These are phyloP conservation scores for Ceratina japonica DNA, from an alignment of 1,140 invertebrate species.

Conservation along the genomic window DNA sequence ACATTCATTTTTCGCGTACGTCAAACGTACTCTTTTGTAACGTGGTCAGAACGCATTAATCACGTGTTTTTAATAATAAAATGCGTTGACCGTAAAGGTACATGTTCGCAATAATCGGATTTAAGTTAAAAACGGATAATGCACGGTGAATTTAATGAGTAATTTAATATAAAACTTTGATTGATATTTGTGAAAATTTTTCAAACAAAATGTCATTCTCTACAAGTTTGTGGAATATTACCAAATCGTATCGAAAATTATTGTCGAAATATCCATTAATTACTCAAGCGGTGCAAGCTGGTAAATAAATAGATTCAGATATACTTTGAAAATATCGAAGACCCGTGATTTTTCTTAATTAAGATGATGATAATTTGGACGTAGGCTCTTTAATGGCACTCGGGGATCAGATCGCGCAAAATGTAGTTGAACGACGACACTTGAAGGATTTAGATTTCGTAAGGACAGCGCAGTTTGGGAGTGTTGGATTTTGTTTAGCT, in stretches of 20 bases:
- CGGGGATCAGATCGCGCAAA: slow-evolving; percentile 82
- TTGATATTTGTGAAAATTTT: not conserved
- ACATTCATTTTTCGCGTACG: not conserved
- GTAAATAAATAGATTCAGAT: slow-evolving; percentile 58
- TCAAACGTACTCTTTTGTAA: not conserved
- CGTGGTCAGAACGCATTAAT: not conserved
- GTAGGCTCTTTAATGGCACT: slow-evolving; percentile 81
- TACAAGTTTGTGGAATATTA: slow-evolving; percentile 67
- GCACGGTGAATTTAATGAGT: not conserved
- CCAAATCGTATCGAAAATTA: slow-evolving; percentile 66
- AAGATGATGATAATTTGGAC: slow-evolving; percentile 21
- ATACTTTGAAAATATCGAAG: not conserved
- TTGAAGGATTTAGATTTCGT: slow-evolving; percentile 75
- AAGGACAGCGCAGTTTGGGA: slow-evolving; percentile 77
- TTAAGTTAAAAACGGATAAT: too few relatives aligned
- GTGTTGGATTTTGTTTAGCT: slow-evolving; percentile 78
- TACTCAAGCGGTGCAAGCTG: slow-evolving; percentile 74
- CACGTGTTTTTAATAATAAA: not conserved
- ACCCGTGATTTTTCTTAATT: slow-evolving; percentile 11
- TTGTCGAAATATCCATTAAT: slow-evolving; percentile 69
- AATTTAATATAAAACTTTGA: not conserved
- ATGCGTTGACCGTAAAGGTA: not conserved
- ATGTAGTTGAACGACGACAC: slow-evolving; percentile 78
- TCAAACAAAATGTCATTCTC: not conserved
- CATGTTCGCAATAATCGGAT: not conserved